Conservation (phyloP, 2,888 invertebrate species). For the Scaptomyza flava region DNA sequence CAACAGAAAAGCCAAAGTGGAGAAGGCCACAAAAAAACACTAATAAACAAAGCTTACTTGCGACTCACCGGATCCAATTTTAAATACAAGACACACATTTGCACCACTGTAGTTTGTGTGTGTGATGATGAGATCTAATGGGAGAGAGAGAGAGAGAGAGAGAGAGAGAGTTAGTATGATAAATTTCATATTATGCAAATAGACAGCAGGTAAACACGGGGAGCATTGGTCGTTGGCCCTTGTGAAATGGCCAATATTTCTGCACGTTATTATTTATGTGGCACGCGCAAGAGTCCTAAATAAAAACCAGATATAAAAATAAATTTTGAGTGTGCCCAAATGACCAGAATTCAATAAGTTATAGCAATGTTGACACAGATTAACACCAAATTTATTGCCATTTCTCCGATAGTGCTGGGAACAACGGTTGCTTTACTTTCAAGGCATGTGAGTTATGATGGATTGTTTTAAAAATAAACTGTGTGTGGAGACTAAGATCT, state of each 20-base stretch:
- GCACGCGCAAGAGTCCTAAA: slow-evolving; percentile 31
- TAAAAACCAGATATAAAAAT: slow-evolving; percentile 25
- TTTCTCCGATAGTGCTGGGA: slow-evolving; percentile 5
- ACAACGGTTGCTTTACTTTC: not conserved
- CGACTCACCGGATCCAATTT: slow-evolving; percentile 47
- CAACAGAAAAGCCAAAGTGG: slow-evolving; percentile 57
- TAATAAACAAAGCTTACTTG: slow-evolving; percentile 12
- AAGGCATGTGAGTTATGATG: slow-evolving; percentile 11
- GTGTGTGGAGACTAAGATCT: not conserved
- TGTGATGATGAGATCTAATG: slow-evolving; percentile 27
- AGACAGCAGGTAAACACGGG: slow-evolving; percentile 5
- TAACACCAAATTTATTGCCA: too few species aligned
- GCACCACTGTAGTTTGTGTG: not conserved
- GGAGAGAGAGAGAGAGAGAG: slow-evolving; percentile 57
- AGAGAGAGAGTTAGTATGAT: slow-evolving; percentile 59
- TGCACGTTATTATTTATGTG: slow-evolving; percentile 16
- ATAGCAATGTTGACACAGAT: slow-evolving; percentile 10
- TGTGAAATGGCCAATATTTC: slow-evolving; percentile 26
- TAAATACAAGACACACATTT: slow-evolving; percentile 33
- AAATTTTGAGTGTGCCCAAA: slow-evolving; percentile 9
- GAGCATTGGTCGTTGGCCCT: slow-evolving; percentile 47
- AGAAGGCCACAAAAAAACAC: slow-evolving; percentile 38
- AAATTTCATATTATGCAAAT: slow-evolving; percentile 51
- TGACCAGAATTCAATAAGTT: not conserved
- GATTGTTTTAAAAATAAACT: not conserved